Percentiles rank a stretch among this genome's conserved stretches.
Evolutionary conservation across 2,797 vertebrate species (phyloP).

Genomic region (Brotula barbata): DNA sequence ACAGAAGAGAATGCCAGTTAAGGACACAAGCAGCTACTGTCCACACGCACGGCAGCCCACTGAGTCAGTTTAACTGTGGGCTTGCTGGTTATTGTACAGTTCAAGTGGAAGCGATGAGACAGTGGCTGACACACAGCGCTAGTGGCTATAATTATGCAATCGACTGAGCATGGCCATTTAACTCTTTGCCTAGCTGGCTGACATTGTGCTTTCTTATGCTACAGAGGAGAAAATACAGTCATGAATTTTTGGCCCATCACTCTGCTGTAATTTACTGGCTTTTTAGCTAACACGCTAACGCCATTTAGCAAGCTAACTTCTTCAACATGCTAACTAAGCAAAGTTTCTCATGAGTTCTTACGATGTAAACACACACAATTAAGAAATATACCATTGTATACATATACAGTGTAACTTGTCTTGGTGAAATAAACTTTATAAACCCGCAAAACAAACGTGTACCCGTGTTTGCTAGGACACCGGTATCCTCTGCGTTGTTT

Average conservation of each 20-base stretch:
- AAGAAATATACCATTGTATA: rapidly evolving
- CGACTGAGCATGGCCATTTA: constrained; percentile 30
- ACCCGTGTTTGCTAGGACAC: constrained; percentile 14
- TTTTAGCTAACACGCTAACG: constrained; percentile 54
- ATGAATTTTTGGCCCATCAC: too few relatives aligned
- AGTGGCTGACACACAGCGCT: constrained; percentile 61
- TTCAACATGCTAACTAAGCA: not conserved
- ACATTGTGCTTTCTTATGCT: not conserved
- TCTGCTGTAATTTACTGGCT: not conserved
- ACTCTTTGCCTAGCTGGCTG: constrained; percentile 1
- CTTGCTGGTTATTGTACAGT: constrained; percentile 29
- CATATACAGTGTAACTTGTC: not conserved
- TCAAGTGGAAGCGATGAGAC: constrained; percentile 57
- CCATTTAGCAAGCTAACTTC: constrained; percentile 32
- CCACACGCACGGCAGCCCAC: constrained; percentile 34
- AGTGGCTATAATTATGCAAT: constrained; percentile 67
- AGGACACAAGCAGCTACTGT: constrained; percentile 28
- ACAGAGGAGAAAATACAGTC: not conserved
- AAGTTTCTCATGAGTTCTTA: not conserved
- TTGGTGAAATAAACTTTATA: constrained; percentile 30
- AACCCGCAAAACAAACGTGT: constrained; percentile 49
- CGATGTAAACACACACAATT: not conserved
- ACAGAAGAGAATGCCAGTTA: constrained; percentile 19
- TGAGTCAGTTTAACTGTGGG: constrained; percentile 41
- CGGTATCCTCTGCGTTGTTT: constrained; percentile 48